Evolutionary conservation across 2,797 vertebrate genomes (phyloP).

Genomic region (Dallia pectoralis): DNA sequence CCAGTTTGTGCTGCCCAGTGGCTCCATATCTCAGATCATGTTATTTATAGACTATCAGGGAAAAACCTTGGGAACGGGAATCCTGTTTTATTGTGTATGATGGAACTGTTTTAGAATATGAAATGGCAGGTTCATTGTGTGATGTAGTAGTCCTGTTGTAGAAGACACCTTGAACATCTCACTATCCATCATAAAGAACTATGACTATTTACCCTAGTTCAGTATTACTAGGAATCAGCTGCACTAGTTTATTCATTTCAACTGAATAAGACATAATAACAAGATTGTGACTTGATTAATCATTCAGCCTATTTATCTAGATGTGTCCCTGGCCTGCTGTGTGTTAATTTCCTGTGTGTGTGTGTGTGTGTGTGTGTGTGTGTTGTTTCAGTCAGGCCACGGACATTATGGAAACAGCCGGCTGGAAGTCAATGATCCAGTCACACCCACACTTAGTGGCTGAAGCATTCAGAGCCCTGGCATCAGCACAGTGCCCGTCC

Average conservation of each 20-base stretch:
- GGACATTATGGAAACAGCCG: constrained; percentile 98
- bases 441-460: constrained; percentile 99
- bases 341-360: constrained; percentile 56
- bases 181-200: constrained; percentile 14
- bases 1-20: constrained; percentile 66
- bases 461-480: constrained; percentile 96
- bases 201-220: not conserved
- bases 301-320: constrained; percentile 65
- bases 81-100: not conserved
- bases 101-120: not conserved
- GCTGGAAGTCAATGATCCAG: constrained; percentile 99
- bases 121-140: constrained; percentile 8
- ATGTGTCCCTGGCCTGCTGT: constrained; percentile 66
- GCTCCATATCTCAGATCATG: constrained; percentile 67
- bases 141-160: constrained; percentile 35
- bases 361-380: too few relatives aligned
- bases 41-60: constrained; percentile 79
- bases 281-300: constrained; percentile 24
- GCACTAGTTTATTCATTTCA: not conserved
- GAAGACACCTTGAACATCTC: constrained; percentile 62
- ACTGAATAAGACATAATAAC: not conserved
- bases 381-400: constrained; percentile 86
- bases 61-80: constrained; percentile 55
- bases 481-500: constrained; percentile 93
- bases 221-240: not conserved